Conservation (phyloP, 2,797 vertebrate species). For the Amniataba percoides region DNA sequence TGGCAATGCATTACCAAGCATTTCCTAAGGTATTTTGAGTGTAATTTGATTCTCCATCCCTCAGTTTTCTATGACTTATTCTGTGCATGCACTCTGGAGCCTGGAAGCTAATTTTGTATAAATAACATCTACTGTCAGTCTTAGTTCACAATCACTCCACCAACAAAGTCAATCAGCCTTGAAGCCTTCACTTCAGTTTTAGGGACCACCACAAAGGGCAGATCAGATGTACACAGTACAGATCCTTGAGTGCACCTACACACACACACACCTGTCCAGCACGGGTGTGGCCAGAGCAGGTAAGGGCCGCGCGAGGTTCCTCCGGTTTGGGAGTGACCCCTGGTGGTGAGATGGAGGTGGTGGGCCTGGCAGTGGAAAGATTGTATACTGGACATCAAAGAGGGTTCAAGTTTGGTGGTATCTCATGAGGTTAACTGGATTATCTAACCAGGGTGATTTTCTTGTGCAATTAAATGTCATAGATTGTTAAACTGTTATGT, state of each 20-base stretch:
- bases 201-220: neutral
- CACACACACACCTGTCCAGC: constrained; percentile 86
- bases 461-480: neutral
- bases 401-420: neutral
- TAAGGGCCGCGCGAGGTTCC: constrained; percentile 9
- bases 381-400: neutral
- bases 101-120: neutral
- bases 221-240: neutral
- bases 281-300: constrained; percentile 81
- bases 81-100: neutral
- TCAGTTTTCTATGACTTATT: neutral
- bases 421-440: neutral
- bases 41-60: neutral
- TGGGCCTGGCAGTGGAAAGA: constrained; percentile 40
- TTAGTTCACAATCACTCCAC: neutral
- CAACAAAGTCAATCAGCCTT: neutral
- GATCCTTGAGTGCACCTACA: neutral
- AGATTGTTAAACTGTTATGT: neutral
- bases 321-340: constrained; percentile 28
- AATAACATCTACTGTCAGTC: neutral
- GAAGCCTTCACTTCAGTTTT: neutral
- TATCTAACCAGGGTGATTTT: neutral
- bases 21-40: neutral
- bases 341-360: constrained; percentile 25
- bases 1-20: neutral